These are phyloP conservation scores for Rhagoletis pomonella DNA, from an alignment of 1,140 invertebrate genomes.

Conservation along the genomic window DNA sequence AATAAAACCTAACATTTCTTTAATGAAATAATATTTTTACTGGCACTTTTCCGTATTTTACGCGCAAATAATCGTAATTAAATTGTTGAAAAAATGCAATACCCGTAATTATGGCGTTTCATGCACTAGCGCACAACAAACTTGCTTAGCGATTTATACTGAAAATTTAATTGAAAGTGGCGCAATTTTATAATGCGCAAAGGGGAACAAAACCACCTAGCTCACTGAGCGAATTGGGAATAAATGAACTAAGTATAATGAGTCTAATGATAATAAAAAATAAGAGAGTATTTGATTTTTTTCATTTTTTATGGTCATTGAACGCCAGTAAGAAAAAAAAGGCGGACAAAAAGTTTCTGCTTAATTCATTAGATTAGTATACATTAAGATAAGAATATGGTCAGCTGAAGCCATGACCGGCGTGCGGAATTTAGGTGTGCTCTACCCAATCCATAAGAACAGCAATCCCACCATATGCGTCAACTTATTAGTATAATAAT, in stretches of 20 bases:
- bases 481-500: no score
- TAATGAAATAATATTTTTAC: background rate
- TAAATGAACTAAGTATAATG: background rate
- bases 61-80: conserved; percentile 40
- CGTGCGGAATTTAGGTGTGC: no score
- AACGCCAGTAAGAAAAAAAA: no score
- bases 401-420: no score
- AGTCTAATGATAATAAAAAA: background rate
- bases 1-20: background rate
- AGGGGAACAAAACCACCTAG: background rate
- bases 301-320: no score
- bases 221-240: background rate
- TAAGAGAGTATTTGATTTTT: background rate
- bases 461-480: no score
- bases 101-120: conserved; percentile 28
- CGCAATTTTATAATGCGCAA: background rate
- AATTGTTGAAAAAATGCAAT: conserved; percentile 30
- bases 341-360: no score
- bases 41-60: conserved; percentile 26
- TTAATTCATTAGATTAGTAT: no score
- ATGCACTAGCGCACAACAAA: conserved; percentile 40
- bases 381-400: no score
- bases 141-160: background rate
- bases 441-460: no score
- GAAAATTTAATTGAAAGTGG: conserved; percentile 41